phyloP scores from a whole-genome alignment of 2,888 invertebrate species.

The Lottia scabra region DNA sequence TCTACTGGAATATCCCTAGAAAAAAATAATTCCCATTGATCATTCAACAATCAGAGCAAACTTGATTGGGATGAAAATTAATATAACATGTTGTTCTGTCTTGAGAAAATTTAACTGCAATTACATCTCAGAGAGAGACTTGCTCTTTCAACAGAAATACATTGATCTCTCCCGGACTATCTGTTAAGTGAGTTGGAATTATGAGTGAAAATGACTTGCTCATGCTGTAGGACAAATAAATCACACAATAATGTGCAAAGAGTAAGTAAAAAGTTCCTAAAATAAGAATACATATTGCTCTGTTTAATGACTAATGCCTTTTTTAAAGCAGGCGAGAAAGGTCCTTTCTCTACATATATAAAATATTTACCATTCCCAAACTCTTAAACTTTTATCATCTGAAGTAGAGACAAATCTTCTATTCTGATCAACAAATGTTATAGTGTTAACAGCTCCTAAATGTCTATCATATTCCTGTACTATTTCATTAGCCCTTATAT shows the following conservation, averaged over 20 bases:
- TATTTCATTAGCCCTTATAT: constrained; percentile 91
- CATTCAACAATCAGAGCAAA: not conserved
- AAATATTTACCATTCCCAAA: constrained; percentile 93
- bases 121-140: too few relatives aligned
- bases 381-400: constrained; percentile 97
- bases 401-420: constrained; percentile 97
- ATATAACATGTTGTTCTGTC: not conserved
- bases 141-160: too few relatives aligned
- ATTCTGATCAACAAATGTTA: constrained; percentile 99
- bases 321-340: too few relatives aligned
- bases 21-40: constrained; percentile 12
- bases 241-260: too few relatives aligned
- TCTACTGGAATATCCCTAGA: constrained; percentile 80
- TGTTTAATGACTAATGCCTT: too few relatives aligned
- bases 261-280: too few relatives aligned
- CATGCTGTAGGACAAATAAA: too few relatives aligned
- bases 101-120: not conserved
- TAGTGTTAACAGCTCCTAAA: constrained; percentile 97
- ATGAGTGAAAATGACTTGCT: too few relatives aligned
- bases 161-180: too few relatives aligned
- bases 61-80: not conserved
- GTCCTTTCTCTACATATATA: too few relatives aligned
- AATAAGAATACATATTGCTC: too few relatives aligned
- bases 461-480: constrained; percentile 99
- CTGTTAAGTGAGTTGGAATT: too few relatives aligned